Conservation (phyloP, 23 tunicate species). For the Diplosoma virens region DNA sequence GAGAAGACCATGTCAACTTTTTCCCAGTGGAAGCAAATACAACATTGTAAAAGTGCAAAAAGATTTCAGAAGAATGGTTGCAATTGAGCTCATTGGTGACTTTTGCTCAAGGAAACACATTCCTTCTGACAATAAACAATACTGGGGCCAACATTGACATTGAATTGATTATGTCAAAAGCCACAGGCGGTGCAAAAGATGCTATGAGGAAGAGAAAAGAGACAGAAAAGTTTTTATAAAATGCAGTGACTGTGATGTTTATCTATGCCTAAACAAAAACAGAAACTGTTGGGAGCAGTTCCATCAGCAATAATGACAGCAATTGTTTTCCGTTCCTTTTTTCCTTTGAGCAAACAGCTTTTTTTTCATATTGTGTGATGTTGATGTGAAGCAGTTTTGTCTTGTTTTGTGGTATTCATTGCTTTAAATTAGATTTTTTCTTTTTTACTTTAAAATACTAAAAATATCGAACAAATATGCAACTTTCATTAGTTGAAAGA, state of each 20-base stretch:
- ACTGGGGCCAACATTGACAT: not conserved
- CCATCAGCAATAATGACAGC: not conserved
- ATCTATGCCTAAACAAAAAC: slow-evolving; percentile 11
- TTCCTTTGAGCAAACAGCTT: not conserved
- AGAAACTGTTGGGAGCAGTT: slow-evolving; percentile 14
- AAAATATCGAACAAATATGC: not conserved
- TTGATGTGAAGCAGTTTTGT: not conserved
- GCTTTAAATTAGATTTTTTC: not conserved
- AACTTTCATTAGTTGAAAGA: not conserved
- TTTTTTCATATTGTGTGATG: not conserved
- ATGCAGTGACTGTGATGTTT: slow-evolving; percentile 9
- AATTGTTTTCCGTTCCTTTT: not conserved
- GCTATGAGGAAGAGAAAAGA: not conserved
- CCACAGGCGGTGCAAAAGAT: slow-evolving; percentile 7
- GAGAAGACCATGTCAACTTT: not conserved
- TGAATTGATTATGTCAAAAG: slow-evolving; percentile 5
- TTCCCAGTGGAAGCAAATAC: not conserved
- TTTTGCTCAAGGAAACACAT: not conserved
- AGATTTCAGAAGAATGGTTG: slow-evolving; percentile 1
- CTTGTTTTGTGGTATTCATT: not conserved
- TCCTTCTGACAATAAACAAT: no score
- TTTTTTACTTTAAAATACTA: not conserved
- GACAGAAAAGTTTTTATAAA: slow-evolving; percentile 8
- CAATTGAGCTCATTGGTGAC: slow-evolving; percentile 1
- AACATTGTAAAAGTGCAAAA: slow-evolving; percentile 1